Conservation (phyloP, 2,797 vertebrate species). For the Premnoplex brunnescens region DNA sequence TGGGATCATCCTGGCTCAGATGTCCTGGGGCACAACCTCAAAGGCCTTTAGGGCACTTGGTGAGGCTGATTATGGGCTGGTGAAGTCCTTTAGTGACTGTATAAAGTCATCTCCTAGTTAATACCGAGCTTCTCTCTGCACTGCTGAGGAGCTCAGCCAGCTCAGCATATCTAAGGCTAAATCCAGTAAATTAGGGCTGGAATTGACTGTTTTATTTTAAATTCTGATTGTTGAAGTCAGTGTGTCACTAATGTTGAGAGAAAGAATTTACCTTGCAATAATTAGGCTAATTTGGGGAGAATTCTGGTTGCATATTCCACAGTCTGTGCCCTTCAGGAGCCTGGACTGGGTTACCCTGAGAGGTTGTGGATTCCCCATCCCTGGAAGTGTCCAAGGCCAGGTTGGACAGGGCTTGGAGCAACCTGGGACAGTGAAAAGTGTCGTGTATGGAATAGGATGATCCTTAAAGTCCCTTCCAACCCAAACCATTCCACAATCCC, state of each 20-base stretch:
- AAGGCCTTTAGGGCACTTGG: not conserved
- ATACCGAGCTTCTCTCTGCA: not conserved
- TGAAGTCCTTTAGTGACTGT: not conserved
- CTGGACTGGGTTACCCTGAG: not conserved
- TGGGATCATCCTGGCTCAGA: not conserved
- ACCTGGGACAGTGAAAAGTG: not conserved
- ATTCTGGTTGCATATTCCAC: accelerated
- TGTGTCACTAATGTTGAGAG: not conserved
- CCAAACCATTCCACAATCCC: not conserved
- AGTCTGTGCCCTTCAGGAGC: not conserved
- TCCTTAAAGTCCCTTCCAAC: not conserved
- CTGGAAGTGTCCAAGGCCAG: not conserved
- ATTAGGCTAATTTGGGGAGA: not conserved
- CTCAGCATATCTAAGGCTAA: not conserved
- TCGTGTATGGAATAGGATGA: not conserved
- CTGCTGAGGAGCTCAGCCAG: not conserved
- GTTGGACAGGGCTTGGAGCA: not conserved
- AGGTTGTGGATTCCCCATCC: not conserved
- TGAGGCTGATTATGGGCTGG: not conserved
- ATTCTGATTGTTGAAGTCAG: no score
- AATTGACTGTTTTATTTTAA: no score
- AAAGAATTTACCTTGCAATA: not conserved
- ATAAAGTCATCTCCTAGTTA: not conserved
- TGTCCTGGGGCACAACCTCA: not conserved
- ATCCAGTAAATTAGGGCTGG: not conserved